These are phyloP conservation scores for Incurvaria masculella DNA, from an alignment of 2,888 invertebrate species.

Conservation along the genomic window DNA sequence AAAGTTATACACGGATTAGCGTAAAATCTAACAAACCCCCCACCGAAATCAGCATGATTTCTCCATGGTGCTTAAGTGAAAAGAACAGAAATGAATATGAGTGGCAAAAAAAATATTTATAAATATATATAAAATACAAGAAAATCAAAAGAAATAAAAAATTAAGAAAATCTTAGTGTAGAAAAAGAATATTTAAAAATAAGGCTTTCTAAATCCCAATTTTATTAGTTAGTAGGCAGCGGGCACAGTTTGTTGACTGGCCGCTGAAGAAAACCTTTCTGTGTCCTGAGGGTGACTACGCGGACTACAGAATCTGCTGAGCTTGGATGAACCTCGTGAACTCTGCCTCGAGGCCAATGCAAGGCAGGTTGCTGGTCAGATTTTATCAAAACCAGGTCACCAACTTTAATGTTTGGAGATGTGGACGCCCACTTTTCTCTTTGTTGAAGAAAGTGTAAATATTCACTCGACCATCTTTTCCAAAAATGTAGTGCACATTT, in stretches of 20 bases:
- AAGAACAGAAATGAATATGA: too few relatives aligned
- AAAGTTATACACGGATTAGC: too few relatives aligned
- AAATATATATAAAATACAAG: too few relatives aligned
- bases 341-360: neutral
- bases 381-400: neutral
- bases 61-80: too few relatives aligned
- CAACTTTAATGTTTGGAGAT: neutral
- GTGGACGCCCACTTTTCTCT: neutral
- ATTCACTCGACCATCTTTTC: neutral
- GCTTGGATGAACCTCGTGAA: neutral
- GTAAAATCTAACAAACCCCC: too few relatives aligned
- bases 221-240: neutral
- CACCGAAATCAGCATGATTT: too few relatives aligned
- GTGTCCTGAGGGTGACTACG: neutral
- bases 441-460: neutral
- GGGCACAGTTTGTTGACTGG: neutral
- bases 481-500: neutral
- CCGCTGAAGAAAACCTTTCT: neutral
- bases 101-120: too few relatives aligned
- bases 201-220: too few relatives aligned
- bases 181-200: too few relatives aligned
- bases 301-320: neutral
- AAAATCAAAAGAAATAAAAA: too few relatives aligned
- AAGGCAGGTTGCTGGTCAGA: neutral
- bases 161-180: too few relatives aligned